Evolutionary conservation across 2,797 vertebrate genomes (phyloP).

Genomic region (Scyliorhinus canicula): DNA sequence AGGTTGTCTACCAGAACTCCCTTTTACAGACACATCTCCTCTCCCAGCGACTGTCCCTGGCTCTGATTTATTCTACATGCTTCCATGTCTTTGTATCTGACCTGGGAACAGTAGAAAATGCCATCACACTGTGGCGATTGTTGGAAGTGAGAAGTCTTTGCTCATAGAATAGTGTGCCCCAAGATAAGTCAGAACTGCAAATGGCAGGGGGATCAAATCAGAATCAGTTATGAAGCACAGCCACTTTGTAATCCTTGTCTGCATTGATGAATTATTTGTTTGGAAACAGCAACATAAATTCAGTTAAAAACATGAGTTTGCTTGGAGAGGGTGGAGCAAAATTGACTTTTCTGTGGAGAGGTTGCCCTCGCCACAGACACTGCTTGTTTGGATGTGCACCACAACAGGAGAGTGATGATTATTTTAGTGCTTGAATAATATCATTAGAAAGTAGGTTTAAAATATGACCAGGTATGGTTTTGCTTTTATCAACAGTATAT

Average conservation of each 20-base stretch:
- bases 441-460: neutral
- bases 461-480: neutral
- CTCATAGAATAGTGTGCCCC: neutral
- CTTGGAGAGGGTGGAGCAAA: neutral
- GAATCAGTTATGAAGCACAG: neutral
- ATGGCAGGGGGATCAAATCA: neutral
- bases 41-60: neutral
- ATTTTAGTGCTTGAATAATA: neutral
- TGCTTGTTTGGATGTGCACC: neutral
- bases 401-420: neutral
- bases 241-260: neutral
- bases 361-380: neutral
- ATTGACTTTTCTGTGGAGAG: neutral
- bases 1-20: too few relatives aligned
- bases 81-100: too few relatives aligned
- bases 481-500: neutral
- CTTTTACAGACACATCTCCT: neutral
- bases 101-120: neutral
- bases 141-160: neutral
- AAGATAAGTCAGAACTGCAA: neutral
- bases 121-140: neutral
- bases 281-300: neutral
- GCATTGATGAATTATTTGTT: neutral
- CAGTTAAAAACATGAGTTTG: neutral
- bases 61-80: neutral